Percentiles rank a stretch among this genome's conserved stretches.
These are phyloP conservation scores for Erythrolamprus reginae DNA, from an alignment of 2,113 vertebrate species.

Conservation along the genomic window DNA sequence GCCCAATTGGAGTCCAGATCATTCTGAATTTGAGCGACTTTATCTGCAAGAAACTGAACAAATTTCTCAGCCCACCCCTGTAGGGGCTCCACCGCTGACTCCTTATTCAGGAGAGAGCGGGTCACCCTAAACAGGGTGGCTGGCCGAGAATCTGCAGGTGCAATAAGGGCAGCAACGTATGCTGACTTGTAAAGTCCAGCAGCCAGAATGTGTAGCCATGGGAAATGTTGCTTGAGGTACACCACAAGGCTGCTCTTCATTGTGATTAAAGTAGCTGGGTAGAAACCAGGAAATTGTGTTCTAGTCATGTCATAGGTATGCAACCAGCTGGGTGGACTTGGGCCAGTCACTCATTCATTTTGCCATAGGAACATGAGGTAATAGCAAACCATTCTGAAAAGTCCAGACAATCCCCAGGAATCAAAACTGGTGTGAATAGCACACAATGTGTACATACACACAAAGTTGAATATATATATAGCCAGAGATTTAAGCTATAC, in stretches of 20 bases:
- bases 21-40: too few species aligned
- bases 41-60: too few species aligned
- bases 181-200: background rate
- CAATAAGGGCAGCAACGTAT: too few species aligned
- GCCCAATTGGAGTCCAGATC: too few species aligned
- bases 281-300: background rate
- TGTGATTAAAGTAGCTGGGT: background rate
- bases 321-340: background rate
- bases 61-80: too few species aligned
- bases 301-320: background rate
- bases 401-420: background rate
- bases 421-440: background rate
- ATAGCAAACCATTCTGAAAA: background rate
- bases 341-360: background rate
- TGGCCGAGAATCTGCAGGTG: too few species aligned
- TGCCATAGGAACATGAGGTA: background rate
- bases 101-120: too few species aligned
- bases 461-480: background rate
- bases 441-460: background rate
- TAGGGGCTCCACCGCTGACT: too few species aligned
- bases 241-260: background rate
- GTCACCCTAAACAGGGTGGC: too few species aligned
- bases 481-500: background rate
- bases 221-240: background rate
- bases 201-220: background rate